Evolutionary conservation across 2,888 invertebrate genomes (phyloP).

Genomic region (Drosophila acutilabella): DNA sequence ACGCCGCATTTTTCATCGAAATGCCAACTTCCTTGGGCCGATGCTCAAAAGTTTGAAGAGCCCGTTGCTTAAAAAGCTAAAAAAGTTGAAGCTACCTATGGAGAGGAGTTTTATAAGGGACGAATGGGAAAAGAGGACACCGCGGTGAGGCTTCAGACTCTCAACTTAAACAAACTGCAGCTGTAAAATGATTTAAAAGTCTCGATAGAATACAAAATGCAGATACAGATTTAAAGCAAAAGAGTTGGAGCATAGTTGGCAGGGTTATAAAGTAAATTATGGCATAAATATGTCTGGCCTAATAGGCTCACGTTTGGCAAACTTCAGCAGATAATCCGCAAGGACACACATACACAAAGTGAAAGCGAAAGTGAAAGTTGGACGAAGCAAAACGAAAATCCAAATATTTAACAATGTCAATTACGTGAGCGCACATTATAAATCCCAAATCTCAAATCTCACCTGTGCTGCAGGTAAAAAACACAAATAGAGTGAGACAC

Average conservation of each 20-base stretch:
- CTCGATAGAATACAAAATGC: background rate
- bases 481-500: constrained; percentile 11
- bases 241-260: background rate
- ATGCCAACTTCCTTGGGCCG: constrained; percentile 35
- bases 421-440: constrained; percentile 79
- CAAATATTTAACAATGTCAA: constrained; percentile 80
- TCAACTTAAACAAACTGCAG: background rate
- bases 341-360: constrained; percentile 5
- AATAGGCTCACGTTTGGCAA: constrained; percentile 37
- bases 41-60: constrained; percentile 48
- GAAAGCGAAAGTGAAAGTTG: constrained; percentile 32
- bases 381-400: constrained; percentile 54
- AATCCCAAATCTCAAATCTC: constrained; percentile 73
- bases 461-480: constrained; percentile 69
- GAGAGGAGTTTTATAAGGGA: background rate
- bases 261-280: constrained; percentile 19
- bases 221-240: background rate
- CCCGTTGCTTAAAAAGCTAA: constrained; percentile 19
- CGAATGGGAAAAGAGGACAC: background rate
- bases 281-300: constrained; percentile 11
- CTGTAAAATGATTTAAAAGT: background rate
- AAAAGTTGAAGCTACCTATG: background rate
- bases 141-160: too few relatives aligned
- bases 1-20: constrained; percentile 46
- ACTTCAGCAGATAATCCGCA: constrained; percentile 34